These are phyloP conservation scores for Cotesia typhae DNA, from an alignment of 1,140 invertebrate species.

Conservation along the genomic window DNA sequence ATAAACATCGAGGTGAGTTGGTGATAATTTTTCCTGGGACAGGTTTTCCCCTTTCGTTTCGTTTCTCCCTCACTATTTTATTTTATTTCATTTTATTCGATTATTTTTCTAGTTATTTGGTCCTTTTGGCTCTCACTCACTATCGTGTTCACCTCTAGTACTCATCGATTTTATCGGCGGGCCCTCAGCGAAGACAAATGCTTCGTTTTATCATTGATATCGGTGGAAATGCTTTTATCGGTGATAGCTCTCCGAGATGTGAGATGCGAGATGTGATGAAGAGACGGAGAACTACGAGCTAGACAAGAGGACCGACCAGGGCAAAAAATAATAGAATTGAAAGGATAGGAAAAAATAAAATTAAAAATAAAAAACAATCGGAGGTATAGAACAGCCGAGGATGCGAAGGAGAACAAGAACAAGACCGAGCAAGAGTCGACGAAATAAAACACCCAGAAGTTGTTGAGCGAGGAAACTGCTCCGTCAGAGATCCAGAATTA, in stretches of 20 bases:
- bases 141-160: slow-evolving; percentile 13
- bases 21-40: slow-evolving; percentile 30
- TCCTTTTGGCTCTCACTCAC: slow-evolving; percentile 7
- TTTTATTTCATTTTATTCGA: too few relatives aligned
- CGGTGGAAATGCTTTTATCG: slow-evolving; percentile 45
- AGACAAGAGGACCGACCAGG: not conserved
- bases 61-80: not conserved
- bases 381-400: not conserved
- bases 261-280: not conserved
- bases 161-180: slow-evolving; percentile 34
- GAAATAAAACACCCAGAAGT: slow-evolving; percentile 5
- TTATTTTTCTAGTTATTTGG: too few relatives aligned
- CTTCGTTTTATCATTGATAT: slow-evolving; percentile 46
- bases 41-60: slow-evolving; percentile 11
- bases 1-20: slow-evolving; percentile 28
- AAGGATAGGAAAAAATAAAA: not conserved
- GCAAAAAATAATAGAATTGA: not conserved
- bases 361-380: too few relatives aligned
- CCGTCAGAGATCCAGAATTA: slow-evolving; percentile 44
- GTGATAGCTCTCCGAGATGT: slow-evolving; percentile 37
- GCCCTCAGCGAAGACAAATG: slow-evolving; percentile 38
- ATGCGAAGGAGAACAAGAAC: not conserved
- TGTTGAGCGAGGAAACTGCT: slow-evolving; percentile 36
- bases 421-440: not conserved
- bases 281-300: slow-evolving; percentile 17